Evolutionary conservation across 2,888 invertebrate genomes (phyloP).

Genomic region (Orchesellides sinensis): DNA sequence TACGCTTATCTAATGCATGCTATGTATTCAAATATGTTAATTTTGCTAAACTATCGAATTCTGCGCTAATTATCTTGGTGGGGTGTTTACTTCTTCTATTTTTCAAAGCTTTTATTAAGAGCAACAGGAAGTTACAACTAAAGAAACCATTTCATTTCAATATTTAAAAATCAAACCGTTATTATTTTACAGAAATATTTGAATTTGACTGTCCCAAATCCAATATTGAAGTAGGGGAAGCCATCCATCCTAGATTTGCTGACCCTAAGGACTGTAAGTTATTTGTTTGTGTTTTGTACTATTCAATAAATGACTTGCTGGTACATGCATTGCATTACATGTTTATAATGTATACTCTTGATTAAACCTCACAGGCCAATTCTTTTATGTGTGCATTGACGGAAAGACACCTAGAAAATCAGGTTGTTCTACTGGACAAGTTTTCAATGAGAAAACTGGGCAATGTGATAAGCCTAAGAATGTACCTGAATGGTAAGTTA

Average conservation of each 20-base stretch:
- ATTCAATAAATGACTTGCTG: too few relatives aligned
- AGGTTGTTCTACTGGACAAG: constrained; percentile 76
- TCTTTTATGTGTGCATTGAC: constrained; percentile 94
- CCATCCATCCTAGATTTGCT: constrained; percentile 87
- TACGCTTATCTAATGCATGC: too few relatives aligned
- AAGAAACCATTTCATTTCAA: background rate
- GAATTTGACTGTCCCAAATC: constrained; percentile 89
- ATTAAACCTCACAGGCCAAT: constrained; percentile 77
- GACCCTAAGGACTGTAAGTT: constrained; percentile 91
- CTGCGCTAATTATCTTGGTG: too few relatives aligned
- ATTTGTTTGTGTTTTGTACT: background rate
- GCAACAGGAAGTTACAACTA: constrained; percentile 24
- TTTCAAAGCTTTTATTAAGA: too few relatives aligned
- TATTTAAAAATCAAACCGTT: too few relatives aligned
- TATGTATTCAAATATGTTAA: too few relatives aligned
- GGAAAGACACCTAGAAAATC: constrained; percentile 78
- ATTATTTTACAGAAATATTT: constrained; percentile 83
- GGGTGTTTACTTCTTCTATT: background rate
- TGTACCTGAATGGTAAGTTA: constrained; percentile 90
- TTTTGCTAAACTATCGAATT: too few relatives aligned
- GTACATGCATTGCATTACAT: background rate
- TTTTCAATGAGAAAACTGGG: constrained; percentile 88
- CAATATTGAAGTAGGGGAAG: constrained; percentile 78
- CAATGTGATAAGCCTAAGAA: constrained; percentile 92
- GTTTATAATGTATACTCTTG: background rate